Evolutionary conservation across 1,140 invertebrate genomes (phyloP).

Genomic region (Eulimnadia texana): DNA sequence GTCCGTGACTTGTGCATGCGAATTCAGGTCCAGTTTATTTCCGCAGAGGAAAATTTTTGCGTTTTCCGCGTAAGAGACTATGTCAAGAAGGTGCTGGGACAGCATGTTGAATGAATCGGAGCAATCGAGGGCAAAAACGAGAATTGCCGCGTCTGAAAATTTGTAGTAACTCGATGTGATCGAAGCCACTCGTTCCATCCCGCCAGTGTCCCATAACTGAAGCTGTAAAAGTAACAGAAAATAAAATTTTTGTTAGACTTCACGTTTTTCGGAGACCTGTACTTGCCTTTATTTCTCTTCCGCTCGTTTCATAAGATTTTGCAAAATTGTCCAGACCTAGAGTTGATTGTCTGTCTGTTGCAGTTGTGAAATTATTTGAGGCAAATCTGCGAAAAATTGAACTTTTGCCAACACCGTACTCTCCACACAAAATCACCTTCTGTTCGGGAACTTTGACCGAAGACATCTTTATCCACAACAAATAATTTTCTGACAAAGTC

Average conservation of each 20-base stretch:
- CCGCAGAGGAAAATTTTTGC: conserved; percentile 85
- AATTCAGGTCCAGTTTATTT: conserved; percentile 70
- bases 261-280: conserved; percentile 19
- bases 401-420: conserved; percentile 89
- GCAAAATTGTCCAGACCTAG: conserved; percentile 81
- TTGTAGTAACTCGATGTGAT: conserved; percentile 87
- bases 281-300: conserved; percentile 60
- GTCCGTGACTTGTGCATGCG: conserved; percentile 56
- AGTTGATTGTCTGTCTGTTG: conserved; percentile 68
- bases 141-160: conserved; percentile 77
- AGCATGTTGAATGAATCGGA: conserved; percentile 79
- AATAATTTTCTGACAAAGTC: too few species aligned
- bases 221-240: conserved; percentile 38
- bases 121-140: conserved; percentile 81
- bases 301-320: conserved; percentile 54
- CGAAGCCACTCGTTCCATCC: conserved; percentile 85
- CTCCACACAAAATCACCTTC: conserved; percentile 87
- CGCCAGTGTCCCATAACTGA: conserved; percentile 84
- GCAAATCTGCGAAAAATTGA: conserved; percentile 81
- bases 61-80: conserved; percentile 82
- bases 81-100: conserved; percentile 76
- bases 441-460: conserved; percentile 68
- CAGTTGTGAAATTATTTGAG: conserved; percentile 62
- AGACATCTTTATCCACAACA: conserved; percentile 46
- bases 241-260: too few species aligned